Percentiles rank a stretch among this genome's conserved stretches.
Evolutionary conservation across 2,113 vertebrate species (phyloP).

Genomic region (Spermophilus dauricus): DNA sequence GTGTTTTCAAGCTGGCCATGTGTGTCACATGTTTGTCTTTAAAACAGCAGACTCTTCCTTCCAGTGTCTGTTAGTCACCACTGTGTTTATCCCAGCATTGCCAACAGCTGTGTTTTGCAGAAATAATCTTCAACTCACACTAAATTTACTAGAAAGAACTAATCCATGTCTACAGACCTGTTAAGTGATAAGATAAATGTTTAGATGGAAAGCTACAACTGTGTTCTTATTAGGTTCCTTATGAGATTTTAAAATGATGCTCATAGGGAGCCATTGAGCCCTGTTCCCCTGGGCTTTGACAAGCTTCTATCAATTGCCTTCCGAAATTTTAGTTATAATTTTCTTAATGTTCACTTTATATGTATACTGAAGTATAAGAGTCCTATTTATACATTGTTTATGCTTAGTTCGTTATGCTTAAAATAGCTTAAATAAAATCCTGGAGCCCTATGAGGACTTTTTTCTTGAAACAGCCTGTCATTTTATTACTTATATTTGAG

Average conservation of each 20-base stretch:
- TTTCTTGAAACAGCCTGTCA: background rate
- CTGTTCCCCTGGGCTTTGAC: background rate
- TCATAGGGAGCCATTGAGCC: background rate
- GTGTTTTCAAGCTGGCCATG: background rate
- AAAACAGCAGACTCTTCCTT: background rate
- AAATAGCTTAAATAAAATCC: slow-evolving; percentile 48
- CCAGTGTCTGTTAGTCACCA: background rate
- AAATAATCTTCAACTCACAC: background rate
- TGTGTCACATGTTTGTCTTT: background rate
- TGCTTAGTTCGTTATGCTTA: slow-evolving; percentile 31
- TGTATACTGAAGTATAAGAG: background rate
- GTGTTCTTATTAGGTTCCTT: background rate
- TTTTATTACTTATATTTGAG: slow-evolving; percentile 12
- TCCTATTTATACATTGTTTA: background rate
- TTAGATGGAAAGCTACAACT: background rate
- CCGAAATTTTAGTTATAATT: background rate
- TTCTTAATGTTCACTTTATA: background rate
- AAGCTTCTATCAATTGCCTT: background rate
- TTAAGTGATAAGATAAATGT: background rate
- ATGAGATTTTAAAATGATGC: background rate
- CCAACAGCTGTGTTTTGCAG: background rate
- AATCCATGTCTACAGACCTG: background rate
- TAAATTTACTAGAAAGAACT: background rate
- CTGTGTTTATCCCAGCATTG: background rate
- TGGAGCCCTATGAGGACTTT: background rate